Evolutionary conservation across 1,140 invertebrate species (phyloP).

Genomic region (Lasaia peninsularis): DNA sequence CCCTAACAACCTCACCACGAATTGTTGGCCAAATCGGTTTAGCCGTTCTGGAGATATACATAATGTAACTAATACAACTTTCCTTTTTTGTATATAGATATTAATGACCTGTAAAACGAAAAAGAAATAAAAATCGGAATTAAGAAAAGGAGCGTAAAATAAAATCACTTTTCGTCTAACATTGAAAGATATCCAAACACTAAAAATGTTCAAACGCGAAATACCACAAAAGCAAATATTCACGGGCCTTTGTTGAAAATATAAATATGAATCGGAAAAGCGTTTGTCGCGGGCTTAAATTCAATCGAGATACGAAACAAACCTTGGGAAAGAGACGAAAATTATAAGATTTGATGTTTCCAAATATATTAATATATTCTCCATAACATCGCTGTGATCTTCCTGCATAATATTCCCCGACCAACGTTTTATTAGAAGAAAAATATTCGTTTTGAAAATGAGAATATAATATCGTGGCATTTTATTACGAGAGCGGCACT

Average conservation of each 20-base stretch:
- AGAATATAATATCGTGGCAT: slow-evolving; percentile 25
- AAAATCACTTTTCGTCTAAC: too few species aligned
- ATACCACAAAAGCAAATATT: slow-evolving; percentile 4
- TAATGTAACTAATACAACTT: too few species aligned
- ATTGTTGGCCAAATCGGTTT: too few species aligned
- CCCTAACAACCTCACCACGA: too few species aligned
- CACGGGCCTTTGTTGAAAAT: slow-evolving; percentile 3
- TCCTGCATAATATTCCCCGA: slow-evolving; percentile 8
- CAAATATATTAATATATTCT: slow-evolving; percentile 13
- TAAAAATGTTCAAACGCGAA: slow-evolving; percentile 1
- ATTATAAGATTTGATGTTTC: slow-evolving; percentile 13
- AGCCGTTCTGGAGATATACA: too few species aligned
- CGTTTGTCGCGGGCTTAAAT: slow-evolving; percentile 7
- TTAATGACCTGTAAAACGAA: too few species aligned
- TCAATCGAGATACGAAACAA: slow-evolving; percentile 1
- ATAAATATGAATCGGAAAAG: slow-evolving; percentile 12
- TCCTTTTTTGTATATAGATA: too few species aligned
- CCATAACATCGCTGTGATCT: slow-evolving; percentile 12
- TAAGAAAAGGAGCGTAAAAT: not conserved
- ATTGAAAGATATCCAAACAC: too few species aligned
- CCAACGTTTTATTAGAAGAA: slow-evolving; percentile 10
- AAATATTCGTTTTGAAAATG: slow-evolving; percentile 18
- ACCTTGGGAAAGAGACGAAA: slow-evolving; percentile 6
- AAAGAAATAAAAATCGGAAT: too few species aligned
- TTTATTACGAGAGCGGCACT: slow-evolving; percentile 20